phyloP scores from a whole-genome alignment of 2,797 vertebrate species.

The Coilia nasus region DNA sequence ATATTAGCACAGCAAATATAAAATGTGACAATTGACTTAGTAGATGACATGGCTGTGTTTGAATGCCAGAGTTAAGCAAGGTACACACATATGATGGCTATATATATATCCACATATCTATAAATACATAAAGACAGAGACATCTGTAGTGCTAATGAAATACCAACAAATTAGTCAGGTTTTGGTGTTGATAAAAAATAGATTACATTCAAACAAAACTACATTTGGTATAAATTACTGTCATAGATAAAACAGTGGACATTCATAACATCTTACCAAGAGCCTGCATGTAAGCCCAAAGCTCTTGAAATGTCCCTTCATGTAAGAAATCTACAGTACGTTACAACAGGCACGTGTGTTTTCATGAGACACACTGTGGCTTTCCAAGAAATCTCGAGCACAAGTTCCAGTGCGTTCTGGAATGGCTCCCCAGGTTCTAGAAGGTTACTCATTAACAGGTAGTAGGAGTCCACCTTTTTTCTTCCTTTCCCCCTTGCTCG shows the following conservation, averaged over 20 bases:
- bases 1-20: conserved; percentile 29
- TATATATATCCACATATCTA: no score
- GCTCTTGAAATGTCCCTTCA: neutral
- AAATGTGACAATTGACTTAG: conserved; percentile 31
- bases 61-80: neutral
- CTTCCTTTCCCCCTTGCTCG: neutral
- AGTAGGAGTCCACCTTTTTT: neutral
- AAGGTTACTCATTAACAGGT: neutral
- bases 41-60: neutral
- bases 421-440: neutral
- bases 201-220: neutral
- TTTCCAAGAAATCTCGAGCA: neutral
- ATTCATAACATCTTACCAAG: neutral
- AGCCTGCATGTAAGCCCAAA: neutral
- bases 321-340: neutral
- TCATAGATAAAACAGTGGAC: neutral
- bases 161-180: neutral
- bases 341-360: neutral
- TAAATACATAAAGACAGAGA: no score
- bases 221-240: neutral
- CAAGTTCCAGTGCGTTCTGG: neutral
- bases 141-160: neutral
- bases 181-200: neutral
- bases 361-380: neutral
- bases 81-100: neutral